Percentiles rank a stretch among this genome's conserved stretches.
phyloP scores from a whole-genome alignment of 2,888 invertebrate species.

The Thera britannica region DNA sequence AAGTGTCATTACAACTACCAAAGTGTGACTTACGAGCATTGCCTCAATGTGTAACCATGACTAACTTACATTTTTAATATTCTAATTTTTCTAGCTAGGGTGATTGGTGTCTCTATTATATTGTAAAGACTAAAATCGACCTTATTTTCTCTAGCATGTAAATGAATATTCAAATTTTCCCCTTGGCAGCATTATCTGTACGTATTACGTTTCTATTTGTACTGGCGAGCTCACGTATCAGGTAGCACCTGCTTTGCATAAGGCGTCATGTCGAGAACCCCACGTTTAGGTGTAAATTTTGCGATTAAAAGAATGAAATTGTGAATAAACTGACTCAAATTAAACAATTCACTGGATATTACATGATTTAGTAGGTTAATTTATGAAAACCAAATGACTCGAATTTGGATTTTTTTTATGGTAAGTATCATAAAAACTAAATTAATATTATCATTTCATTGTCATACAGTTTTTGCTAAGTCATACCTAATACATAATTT shows the following conservation, averaged over 20 bases:
- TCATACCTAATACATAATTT: background rate
- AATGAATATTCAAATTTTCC: conserved; percentile 22
- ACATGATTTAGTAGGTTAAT: background rate
- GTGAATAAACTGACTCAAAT: conserved; percentile 59
- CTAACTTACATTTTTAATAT: conserved; percentile 51
- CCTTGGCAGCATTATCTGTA: conserved; percentile 25
- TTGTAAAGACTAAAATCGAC: conserved; percentile 36
- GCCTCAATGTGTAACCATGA: conserved; percentile 53
- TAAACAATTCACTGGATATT: conserved; percentile 53
- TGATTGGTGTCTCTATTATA: conserved; percentile 19
- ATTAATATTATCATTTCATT: background rate
- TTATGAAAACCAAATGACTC: background rate
- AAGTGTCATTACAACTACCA: conserved; percentile 49
- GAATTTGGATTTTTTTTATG: too few relatives aligned
- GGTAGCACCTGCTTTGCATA: conserved; percentile 85
- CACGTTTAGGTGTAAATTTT: conserved; percentile 79
- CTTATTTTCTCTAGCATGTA: conserved; percentile 48
- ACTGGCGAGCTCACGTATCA: conserved; percentile 70
- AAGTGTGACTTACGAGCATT: conserved; percentile 58
- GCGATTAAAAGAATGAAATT: conserved; percentile 79
- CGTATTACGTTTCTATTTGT: conserved; percentile 59
- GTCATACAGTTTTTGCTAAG: background rate
- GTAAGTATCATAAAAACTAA: background rate
- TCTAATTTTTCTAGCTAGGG: conserved; percentile 45
- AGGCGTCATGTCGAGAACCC: conserved; percentile 80